Conservation (phyloP, 2,113 vertebrate species). For the Zosterops pallidus region DNA sequence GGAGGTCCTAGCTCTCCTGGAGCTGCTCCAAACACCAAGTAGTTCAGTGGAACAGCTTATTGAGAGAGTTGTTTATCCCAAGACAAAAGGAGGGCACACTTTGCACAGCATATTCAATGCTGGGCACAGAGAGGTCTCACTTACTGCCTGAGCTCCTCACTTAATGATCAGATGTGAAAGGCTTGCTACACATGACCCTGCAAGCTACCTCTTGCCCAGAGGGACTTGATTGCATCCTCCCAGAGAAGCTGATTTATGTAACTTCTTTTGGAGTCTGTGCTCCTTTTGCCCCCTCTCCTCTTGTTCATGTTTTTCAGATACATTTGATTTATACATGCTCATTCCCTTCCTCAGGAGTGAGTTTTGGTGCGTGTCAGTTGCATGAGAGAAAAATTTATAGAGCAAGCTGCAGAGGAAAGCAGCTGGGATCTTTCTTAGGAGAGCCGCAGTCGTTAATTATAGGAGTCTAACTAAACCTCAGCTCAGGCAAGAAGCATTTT, state of each 20-base stretch:
- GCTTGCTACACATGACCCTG: background rate
- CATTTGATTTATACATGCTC: conserved; percentile 43
- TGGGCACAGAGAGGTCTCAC: background rate
- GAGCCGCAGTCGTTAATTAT: conserved; percentile 55
- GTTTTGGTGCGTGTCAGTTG: background rate
- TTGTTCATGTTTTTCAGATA: background rate
- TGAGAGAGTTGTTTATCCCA: background rate
- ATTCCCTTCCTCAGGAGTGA: conserved; percentile 26
- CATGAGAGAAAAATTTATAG: conserved; percentile 48
- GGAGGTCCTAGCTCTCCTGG: background rate
- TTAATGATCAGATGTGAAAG: background rate
- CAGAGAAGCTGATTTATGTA: background rate
- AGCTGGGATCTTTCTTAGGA: conserved; percentile 58
- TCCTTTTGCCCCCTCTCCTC: background rate
- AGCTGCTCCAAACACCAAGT: background rate
- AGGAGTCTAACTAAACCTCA: conserved; percentile 28
- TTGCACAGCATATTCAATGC: accelerated
- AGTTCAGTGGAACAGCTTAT: background rate
- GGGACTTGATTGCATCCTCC: background rate
- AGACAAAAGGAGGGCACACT: background rate
- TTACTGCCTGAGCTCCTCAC: background rate
- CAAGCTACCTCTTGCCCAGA: background rate
- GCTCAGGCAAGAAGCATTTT: conserved; percentile 23
- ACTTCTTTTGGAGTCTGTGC: background rate
- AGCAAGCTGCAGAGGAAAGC: conserved; percentile 49